Evolutionary conservation across 2,797 vertebrate genomes (phyloP).

Genomic region (Poeciliopsis infans): DNA sequence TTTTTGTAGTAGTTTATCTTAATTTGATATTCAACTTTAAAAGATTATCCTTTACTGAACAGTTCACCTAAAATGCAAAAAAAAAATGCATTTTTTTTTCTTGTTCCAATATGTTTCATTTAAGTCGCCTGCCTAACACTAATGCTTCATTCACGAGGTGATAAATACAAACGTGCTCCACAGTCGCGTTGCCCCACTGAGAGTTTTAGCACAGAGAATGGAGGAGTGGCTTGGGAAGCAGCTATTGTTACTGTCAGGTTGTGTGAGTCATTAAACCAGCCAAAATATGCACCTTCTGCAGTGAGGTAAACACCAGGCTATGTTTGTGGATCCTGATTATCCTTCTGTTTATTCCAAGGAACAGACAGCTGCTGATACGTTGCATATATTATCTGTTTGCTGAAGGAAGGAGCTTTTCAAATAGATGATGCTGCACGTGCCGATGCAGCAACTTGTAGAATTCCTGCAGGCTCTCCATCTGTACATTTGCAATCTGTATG

Average conservation of each 20-base stretch:
- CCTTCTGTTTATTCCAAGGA: conserved; percentile 28
- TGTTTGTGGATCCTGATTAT: conserved; percentile 45
- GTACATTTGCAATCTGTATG: background rate
- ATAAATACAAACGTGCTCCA: conserved; percentile 41
- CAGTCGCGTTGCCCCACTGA: conserved; percentile 30
- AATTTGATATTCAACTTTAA: background rate
- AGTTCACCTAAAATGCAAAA: background rate
- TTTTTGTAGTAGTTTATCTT: background rate
- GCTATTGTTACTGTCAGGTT: conserved; percentile 43
- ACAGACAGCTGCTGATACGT: conserved; percentile 19
- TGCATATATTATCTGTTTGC: conserved; percentile 16
- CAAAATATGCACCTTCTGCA: conserved; percentile 43
- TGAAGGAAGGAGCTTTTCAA: background rate
- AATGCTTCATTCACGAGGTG: conserved; percentile 38
- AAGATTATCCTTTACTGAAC: background rate
- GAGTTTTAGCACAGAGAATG: conserved; percentile 29
- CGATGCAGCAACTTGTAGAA: background rate
- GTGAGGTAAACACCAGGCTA: conserved; percentile 26
- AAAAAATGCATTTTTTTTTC: background rate
- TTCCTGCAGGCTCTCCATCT: conserved; percentile 4
- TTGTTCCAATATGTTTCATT: background rate
- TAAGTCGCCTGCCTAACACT: background rate
- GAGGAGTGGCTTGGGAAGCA: conserved; percentile 38
- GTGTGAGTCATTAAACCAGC: conserved; percentile 32
- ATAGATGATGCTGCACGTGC: conserved; percentile 1